Evolutionary conservation across 1,140 invertebrate species (phyloP).

Genomic region (Lanistes nyassanus): DNA sequence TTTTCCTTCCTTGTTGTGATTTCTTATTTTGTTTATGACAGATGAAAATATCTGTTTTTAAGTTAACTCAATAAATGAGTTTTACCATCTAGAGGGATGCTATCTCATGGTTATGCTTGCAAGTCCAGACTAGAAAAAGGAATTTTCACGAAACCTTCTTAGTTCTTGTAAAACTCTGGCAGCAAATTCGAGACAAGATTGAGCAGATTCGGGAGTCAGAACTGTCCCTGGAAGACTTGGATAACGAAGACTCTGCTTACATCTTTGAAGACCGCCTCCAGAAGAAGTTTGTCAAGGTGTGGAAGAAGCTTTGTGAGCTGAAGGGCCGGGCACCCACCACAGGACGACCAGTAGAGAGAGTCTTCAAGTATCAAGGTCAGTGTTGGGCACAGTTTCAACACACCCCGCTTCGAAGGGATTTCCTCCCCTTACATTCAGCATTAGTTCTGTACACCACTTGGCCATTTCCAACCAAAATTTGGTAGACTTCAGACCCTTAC

Average conservation of each 20-base stretch:
- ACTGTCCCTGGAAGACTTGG: slow-evolving; percentile 61
- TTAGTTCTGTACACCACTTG: background rate
- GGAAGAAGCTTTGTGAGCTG: slow-evolving; percentile 62
- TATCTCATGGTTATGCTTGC: background rate
- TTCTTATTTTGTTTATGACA: background rate
- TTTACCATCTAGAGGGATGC: background rate
- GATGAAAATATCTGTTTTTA: background rate
- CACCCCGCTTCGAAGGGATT: background rate
- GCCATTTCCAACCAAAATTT: too few species aligned
- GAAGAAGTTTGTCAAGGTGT: slow-evolving; percentile 63
- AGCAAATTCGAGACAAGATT: slow-evolving; percentile 63
- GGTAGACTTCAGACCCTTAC: too few species aligned
- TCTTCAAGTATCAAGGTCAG: slow-evolving; percentile 61
- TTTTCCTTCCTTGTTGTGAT: background rate
- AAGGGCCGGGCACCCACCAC: slow-evolving; percentile 50
- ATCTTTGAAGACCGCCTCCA: slow-evolving; percentile 62
- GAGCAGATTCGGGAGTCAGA: slow-evolving; percentile 55
- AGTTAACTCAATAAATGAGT: background rate
- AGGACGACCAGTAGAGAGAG: slow-evolving; percentile 60
- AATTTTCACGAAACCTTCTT: too few species aligned
- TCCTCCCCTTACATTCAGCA: background rate
- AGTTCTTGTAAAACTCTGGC: slow-evolving; percentile 16
- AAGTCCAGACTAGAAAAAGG: background rate
- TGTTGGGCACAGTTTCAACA: background rate
- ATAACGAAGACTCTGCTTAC: slow-evolving; percentile 61